Evolutionary conservation across 2,888 invertebrate genomes (phyloP).

Genomic region (Onchidella celtica): DNA sequence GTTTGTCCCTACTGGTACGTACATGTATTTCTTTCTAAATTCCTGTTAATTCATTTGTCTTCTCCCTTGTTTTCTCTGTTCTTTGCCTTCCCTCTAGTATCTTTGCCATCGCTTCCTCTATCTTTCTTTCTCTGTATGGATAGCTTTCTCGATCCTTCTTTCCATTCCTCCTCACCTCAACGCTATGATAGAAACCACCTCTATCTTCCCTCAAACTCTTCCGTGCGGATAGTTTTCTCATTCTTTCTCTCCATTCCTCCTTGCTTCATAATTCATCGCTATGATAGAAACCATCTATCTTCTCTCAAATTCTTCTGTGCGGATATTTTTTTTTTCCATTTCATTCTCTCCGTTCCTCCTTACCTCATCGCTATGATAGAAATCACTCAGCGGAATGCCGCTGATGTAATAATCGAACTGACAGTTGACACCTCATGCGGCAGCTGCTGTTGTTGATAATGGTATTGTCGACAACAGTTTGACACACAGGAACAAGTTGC

Average conservation of each 20-base stretch:
- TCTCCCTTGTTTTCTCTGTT: not conserved
- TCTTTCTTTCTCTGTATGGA: not conserved
- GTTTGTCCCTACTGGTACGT: not conserved
- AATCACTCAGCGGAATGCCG: not conserved
- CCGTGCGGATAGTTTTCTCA: not conserved
- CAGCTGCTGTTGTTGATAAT: no score
- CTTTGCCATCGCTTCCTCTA: not conserved
- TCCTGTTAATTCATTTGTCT: not conserved
- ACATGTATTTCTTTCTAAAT: not conserved
- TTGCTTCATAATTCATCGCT: no score
- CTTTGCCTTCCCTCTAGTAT: not conserved
- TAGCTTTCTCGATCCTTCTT: conserved; percentile 2
- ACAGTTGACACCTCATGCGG: no score
- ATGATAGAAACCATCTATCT: not conserved
- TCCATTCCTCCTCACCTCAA: not conserved
- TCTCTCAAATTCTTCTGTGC: not conserved
- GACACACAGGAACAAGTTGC: no score
- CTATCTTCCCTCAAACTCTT: not conserved
- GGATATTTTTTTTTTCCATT: not conserved
- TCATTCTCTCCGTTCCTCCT: no score
- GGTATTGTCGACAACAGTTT: no score
- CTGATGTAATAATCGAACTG: no score
- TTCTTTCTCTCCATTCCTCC: conserved; percentile 12
- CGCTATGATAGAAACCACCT: not conserved
- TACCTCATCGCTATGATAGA: not conserved